Conservation (phyloP, 2,113 vertebrate species). For the Psettodes erumei region DNA sequence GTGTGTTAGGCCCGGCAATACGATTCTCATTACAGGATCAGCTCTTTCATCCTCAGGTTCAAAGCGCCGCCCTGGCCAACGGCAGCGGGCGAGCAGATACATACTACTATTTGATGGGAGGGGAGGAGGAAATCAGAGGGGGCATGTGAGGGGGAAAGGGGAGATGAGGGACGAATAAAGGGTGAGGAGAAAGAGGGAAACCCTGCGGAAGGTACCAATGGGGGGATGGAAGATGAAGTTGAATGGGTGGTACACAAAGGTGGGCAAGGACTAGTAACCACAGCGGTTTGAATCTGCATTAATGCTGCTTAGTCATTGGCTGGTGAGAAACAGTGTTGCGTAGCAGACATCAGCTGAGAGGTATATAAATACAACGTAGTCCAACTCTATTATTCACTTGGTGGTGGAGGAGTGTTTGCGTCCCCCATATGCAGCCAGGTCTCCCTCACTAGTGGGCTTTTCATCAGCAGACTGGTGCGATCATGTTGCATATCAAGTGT, state of each 20-base stretch:
- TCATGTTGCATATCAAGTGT: slow-evolving; percentile 54
- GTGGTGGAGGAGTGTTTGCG: background rate
- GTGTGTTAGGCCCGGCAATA: slow-evolving; percentile 55
- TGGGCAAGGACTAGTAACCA: no score
- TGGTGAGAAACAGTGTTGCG: background rate
- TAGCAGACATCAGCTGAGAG: slow-evolving; percentile 7
- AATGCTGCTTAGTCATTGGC: background rate
- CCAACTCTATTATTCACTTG: slow-evolving; percentile 2
- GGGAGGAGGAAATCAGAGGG: slow-evolving; percentile 49
- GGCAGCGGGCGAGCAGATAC: slow-evolving; percentile 55
- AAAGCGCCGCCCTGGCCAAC: slow-evolving; percentile 64
- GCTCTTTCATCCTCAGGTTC: slow-evolving; percentile 76
- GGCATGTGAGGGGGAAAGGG: slow-evolving; percentile 10
- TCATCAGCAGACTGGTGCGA: slow-evolving; percentile 38
- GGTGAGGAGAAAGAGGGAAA: slow-evolving; percentile 28
- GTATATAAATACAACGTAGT: slow-evolving; percentile 32
- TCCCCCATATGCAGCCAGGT: slow-evolving; percentile 2
- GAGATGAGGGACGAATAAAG: slow-evolving; percentile 5
- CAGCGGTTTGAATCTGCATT: background rate
- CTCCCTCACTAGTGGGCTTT: slow-evolving; percentile 18
- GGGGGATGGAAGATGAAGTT: background rate
- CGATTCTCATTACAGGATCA: slow-evolving; percentile 75
- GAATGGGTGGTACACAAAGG: background rate
- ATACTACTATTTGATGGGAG: slow-evolving; percentile 48
- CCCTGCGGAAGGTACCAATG: slow-evolving; percentile 3